Percentiles rank a stretch among this genome's conserved stretches.
phyloP scores from a whole-genome alignment of 2,888 invertebrate species.

The Acanthococcus lagerstroemiae region DNA sequence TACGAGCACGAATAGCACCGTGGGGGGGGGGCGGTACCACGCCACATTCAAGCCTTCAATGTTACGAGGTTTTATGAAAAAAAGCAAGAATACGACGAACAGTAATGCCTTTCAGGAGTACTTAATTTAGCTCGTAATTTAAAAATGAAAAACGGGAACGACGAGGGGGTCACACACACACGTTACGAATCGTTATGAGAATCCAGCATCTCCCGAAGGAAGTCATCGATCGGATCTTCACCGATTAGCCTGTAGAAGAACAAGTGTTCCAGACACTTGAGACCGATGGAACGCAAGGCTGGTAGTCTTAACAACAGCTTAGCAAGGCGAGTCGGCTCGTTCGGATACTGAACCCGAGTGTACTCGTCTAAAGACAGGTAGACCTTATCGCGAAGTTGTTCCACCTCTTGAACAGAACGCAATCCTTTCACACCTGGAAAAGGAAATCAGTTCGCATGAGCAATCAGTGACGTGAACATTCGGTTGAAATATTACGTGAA shows the following conservation, averaged over 20 bases:
- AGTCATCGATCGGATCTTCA: conserved; percentile 73
- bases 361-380: conserved; percentile 94
- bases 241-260: conserved; percentile 89
- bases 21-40: too few relatives aligned
- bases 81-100: too few relatives aligned
- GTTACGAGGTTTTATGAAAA: too few relatives aligned
- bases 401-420: conserved; percentile 69
- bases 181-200: conserved; percentile 40
- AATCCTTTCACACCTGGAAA: conserved; percentile 74
- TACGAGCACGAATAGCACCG: too few relatives aligned
- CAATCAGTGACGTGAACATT: too few relatives aligned
- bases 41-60: too few relatives aligned
- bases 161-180: too few relatives aligned
- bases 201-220: conserved; percentile 72
- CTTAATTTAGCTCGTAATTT: too few relatives aligned
- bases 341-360: conserved; percentile 73
- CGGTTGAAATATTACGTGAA: too few relatives aligned
- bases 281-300: conserved; percentile 78
- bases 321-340: conserved; percentile 90
- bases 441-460: too few relatives aligned
- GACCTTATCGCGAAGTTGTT: conserved; percentile 82
- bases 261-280: conserved; percentile 88
- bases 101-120: too few relatives aligned
- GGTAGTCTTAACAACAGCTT: conserved; percentile 82
- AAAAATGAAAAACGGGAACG: too few relatives aligned